Base-by-base conservation (phyloP, 2,888 invertebrate species). In the Lasius platythorax region DNA sequence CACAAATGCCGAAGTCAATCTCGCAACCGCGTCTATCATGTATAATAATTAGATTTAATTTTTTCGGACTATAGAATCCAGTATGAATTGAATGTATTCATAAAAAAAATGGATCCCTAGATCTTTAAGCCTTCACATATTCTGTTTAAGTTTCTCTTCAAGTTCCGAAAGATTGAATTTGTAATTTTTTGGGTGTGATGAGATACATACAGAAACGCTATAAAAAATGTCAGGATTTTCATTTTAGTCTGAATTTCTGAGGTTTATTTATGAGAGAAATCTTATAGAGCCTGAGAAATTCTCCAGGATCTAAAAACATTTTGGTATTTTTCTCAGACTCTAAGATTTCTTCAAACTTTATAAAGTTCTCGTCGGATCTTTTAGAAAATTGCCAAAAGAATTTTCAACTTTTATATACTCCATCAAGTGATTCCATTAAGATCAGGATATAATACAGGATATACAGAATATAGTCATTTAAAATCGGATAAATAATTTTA, bases 1-100 rank as follows among this genome's bases (percentile, higher is more conserved):
- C 68, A 90, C 92, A 9, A 92, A 92, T 63, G 87, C 94, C 6
- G 95, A 94, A 87, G 94, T 94, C 53, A 93, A 92, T 91, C 90
- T 95, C 56, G 93, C 93, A 3, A 94, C 94, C 33, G 93, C 94
- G 23, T 95, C 95, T 64, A 94, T 95, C 79, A 94, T 94, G 93
- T 95, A 94, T 85, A 94, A 93, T 91, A 93, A 93, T 87, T 94
- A 85, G 23, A 72, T 72, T 72, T 12, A 2, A 37, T 15, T 43
- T 50, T 61, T 28, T 56, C 33, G 1, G 3, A 3, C 9, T 12
- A 1, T 56, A 67, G 3, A n/a, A 23, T 64, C 37, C 28, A 15
- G 1, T 12, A 40, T 58, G 28, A 61, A 43, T 40, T 43, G 3
- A 61, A 18, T 50, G 11, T 15, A 23, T 6, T 53, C 30, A 12